phyloP scores from a whole-genome alignment of 1,140 invertebrate species.

The Frieseomelitta varia region DNA sequence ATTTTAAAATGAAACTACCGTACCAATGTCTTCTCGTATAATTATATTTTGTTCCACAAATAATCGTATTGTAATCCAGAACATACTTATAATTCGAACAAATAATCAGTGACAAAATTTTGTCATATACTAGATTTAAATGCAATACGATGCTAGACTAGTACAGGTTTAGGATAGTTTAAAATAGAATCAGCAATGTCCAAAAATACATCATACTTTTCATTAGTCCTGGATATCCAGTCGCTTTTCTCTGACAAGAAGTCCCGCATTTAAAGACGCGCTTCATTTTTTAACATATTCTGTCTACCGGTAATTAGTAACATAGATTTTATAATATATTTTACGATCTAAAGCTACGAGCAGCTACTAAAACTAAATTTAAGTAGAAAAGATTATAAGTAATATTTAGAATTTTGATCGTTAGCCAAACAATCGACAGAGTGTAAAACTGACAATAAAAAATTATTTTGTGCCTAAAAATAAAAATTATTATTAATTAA shows the following conservation, averaged over 20 bases:
- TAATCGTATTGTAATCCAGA: not conserved
- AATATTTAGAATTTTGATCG: not conserved
- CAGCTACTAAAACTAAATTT: not conserved
- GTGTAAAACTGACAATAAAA: not conserved
- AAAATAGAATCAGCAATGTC: slow-evolving; percentile 73
- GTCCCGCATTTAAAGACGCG: not conserved
- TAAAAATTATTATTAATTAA: not conserved
- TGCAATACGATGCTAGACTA: slow-evolving; percentile 29
- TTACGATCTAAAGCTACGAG: not conserved
- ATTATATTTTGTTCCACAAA: too few species aligned
- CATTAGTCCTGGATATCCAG: slow-evolving; percentile 63
- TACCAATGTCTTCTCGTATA: not conserved
- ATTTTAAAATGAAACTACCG: not conserved
- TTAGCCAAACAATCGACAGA: not conserved
- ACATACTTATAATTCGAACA: not conserved
- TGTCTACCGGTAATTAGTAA: slow-evolving; percentile 11
- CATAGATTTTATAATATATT: not conserved
- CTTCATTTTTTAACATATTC: not conserved
- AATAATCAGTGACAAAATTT: not conserved
- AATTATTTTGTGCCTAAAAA: not conserved
- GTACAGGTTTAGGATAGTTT: slow-evolving; percentile 49
- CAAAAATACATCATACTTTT: slow-evolving; percentile 73
- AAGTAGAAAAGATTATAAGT: not conserved
- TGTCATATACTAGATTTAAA: not conserved
- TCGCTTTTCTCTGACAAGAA: slow-evolving; percentile 34